Percentiles rank a stretch among this genome's conserved stretches.
These are phyloP conservation scores for Adelphocoris suturalis DNA, from an alignment of 2,888 invertebrate genomes.

Conservation along the genomic window DNA sequence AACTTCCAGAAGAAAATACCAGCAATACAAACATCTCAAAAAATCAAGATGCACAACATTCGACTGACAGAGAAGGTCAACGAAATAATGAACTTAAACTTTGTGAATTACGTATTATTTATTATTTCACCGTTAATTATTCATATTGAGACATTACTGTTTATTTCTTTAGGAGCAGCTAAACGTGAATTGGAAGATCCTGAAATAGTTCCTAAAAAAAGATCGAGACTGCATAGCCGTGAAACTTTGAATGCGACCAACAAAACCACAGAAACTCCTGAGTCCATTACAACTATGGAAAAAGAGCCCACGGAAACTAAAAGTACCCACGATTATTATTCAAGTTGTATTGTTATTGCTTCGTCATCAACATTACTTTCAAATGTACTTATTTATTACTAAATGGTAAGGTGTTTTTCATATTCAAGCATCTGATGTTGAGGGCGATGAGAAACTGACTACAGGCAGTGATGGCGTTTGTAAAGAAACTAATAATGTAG, in stretches of 20 bases:
- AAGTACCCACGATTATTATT: neutral
- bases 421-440: constrained; percentile 71
- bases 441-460: constrained; percentile 50
- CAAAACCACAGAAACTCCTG: constrained; percentile 72
- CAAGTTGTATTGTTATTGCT: neutral
- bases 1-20: constrained; percentile 74
- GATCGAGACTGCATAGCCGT: constrained; percentile 69
- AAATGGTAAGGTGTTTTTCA: constrained; percentile 36
- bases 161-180: neutral
- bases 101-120: too few relatives aligned
- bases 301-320: neutral
- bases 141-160: too few relatives aligned
- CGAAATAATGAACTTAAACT: too few relatives aligned
- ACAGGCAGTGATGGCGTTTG: too few relatives aligned
- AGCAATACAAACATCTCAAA: neutral
- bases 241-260: constrained; percentile 54
- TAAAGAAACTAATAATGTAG: constrained; percentile 22
- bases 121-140: too few relatives aligned
- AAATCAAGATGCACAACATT: neutral
- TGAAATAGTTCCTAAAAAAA: constrained; percentile 72
- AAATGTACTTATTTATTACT: neutral
- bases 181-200: neutral
- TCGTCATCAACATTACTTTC: neutral
- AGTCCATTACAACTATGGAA: constrained; percentile 66
- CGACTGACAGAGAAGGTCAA: too few relatives aligned